Conservation (phyloP, 1,140 invertebrate genomes). For the Dryas iulia region DNA sequence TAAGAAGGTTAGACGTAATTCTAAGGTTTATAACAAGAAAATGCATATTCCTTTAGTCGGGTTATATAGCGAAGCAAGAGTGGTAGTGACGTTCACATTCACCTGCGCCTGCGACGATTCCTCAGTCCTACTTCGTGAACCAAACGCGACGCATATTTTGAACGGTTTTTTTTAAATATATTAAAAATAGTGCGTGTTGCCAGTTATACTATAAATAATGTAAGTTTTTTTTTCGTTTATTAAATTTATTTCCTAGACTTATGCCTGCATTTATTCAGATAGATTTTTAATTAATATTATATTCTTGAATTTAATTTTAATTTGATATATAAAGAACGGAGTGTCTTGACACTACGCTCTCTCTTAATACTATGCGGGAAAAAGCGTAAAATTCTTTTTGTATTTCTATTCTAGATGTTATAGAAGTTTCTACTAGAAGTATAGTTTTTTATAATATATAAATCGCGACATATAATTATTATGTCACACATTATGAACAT, state of each 20-base stretch:
- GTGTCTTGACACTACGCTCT: too few relatives aligned
- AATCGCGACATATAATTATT: conserved; percentile 30
- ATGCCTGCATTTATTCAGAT: too few relatives aligned
- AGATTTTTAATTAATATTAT: background rate
- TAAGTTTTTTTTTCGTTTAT: conserved; percentile 46
- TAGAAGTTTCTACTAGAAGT: background rate
- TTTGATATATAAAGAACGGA: too few relatives aligned
- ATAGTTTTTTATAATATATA: conserved; percentile 12
- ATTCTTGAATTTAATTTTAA: too few relatives aligned
- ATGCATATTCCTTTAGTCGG: conserved; percentile 38
- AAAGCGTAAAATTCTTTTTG: too few relatives aligned
- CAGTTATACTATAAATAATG: conserved; percentile 44
- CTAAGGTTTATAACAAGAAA: conserved; percentile 28
- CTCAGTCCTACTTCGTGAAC: conserved; percentile 58
- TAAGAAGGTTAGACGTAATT: conserved; percentile 38
- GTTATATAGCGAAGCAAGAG: conserved; percentile 56
- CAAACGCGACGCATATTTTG: conserved; percentile 46
- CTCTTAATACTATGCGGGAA: too few relatives aligned
- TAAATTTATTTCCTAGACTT: background rate
- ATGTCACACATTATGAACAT: conserved; percentile 45
- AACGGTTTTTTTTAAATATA: conserved; percentile 35
- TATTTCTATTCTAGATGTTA: background rate
- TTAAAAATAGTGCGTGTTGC: conserved; percentile 49
- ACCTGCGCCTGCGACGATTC: conserved; percentile 62
- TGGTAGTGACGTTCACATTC: conserved; percentile 68